Conservation (phyloP, 2,888 invertebrate species). For the Spatulosminthurus flaviceps region DNA sequence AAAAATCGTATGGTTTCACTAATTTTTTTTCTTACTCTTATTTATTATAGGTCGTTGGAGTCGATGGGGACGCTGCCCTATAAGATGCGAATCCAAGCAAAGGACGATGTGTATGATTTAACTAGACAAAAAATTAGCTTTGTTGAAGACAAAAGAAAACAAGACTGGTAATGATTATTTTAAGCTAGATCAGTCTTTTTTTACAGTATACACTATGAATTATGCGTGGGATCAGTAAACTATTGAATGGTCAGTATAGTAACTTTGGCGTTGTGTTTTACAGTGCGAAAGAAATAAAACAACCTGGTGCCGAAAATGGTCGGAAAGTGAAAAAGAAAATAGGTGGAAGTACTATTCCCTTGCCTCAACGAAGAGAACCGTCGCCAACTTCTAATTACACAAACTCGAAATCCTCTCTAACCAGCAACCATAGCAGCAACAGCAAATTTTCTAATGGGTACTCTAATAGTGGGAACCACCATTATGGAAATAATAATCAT, state of each 20-base stretch:
- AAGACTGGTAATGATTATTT: conserved; percentile 77
- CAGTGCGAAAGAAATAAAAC: conserved; percentile 93
- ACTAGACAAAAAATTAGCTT: conserved; percentile 91
- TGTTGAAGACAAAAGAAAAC: conserved; percentile 91
- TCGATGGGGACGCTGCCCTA: conserved; percentile 85
- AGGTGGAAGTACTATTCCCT: conserved; percentile 22
- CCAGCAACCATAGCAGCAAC: conserved; percentile 50
- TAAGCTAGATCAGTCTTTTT: not conserved
- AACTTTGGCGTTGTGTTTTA: conserved; percentile 58
- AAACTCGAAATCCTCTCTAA: conserved; percentile 51
- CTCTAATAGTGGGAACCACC: conserved; percentile 34
- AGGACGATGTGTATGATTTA: conserved; percentile 93
- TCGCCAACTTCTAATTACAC: conserved; percentile 57
- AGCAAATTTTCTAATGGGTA: conserved; percentile 56
- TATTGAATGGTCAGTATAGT: too few species aligned
- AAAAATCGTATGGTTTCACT: not conserved
- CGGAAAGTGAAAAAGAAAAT: conserved; percentile 83
- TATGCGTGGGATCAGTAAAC: too few species aligned
- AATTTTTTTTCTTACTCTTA: conserved; percentile 40
- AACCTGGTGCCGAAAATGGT: conserved; percentile 88
- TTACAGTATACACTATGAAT: not conserved
- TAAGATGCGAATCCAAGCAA: conserved; percentile 92
- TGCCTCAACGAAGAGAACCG: conserved; percentile 58
- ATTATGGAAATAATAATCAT: conserved; percentile 1
- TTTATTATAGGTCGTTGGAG: conserved; percentile 73